Percentiles rank a stretch among this genome's conserved stretches.
phyloP scores from a whole-genome alignment of 35 echinoderm and acorn worm species.

The Diadema setosum region DNA sequence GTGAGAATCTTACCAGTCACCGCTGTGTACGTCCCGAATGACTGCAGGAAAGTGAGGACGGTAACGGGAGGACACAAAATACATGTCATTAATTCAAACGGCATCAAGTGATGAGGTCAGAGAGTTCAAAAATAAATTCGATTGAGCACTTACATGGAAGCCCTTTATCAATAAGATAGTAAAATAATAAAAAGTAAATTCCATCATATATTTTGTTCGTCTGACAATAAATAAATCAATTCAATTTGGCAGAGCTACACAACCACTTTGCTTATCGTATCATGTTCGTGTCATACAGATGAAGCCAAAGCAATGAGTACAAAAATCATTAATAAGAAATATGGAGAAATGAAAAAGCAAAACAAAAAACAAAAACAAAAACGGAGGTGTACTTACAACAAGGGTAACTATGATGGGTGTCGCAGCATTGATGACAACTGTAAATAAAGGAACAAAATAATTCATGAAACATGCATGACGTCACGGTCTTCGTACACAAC shows the following conservation, averaged over 20 bases:
- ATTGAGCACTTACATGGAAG: no score
- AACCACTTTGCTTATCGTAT: no score
- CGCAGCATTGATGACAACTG: constrained; percentile 10
- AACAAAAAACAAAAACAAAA: background rate
- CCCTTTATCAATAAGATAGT: no score
- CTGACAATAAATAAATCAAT: no score
- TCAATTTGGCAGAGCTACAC: no score
- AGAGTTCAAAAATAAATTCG: background rate
- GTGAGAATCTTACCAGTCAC: constrained; percentile 2
- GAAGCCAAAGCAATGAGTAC: background rate
- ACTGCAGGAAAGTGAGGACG: background rate
- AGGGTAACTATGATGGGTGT: constrained; percentile 39
- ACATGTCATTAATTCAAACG: background rate
- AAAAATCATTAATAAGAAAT: background rate
- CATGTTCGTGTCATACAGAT: no score
- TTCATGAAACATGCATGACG: no score
- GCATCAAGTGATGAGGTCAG: background rate
- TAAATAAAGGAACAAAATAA: background rate
- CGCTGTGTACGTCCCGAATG: constrained; percentile 41
- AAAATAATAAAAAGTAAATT: no score
- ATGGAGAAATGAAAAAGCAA: background rate
- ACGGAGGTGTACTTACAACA: constrained; percentile 58
- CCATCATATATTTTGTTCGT: no score
- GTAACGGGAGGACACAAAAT: background rate
- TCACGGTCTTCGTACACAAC: no score